These are phyloP conservation scores for Torymus texanus DNA, from an alignment of 2,888 invertebrate genomes.

Conservation along the genomic window DNA sequence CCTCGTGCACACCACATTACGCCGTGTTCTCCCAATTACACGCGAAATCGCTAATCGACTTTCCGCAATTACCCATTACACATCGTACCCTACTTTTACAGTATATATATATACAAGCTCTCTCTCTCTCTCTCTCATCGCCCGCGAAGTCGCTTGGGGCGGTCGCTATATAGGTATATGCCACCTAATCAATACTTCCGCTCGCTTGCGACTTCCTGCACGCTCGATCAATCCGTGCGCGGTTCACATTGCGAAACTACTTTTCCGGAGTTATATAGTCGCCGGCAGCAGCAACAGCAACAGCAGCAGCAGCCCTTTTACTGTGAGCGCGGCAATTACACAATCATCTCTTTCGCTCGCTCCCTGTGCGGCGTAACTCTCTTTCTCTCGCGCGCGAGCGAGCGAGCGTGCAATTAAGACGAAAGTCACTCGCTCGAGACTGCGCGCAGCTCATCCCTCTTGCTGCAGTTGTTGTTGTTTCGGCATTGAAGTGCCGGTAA, in stretches of 20 bases:
- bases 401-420: neutral
- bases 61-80: constrained; percentile 21
- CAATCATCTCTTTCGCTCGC: constrained; percentile 27
- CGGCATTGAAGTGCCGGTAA: neutral
- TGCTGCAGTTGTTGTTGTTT: too few relatives aligned
- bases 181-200: constrained; percentile 13
- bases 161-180: too few relatives aligned
- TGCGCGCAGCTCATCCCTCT: neutral
- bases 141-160: too few relatives aligned
- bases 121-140: too few relatives aligned
- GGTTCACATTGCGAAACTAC: neutral
- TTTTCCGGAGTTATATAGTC: too few relatives aligned
- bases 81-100: too few relatives aligned
- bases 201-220: neutral
- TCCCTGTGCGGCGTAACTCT: constrained; percentile 30
- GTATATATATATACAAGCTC: too few relatives aligned
- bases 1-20: neutral
- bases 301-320: too few relatives aligned
- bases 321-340: constrained; percentile 14
- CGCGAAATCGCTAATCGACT: constrained; percentile 14
- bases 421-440: neutral
- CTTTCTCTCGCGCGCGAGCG: neutral
- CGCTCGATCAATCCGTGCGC: neutral
- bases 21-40: neutral
- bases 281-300: too few relatives aligned